Evolutionary conservation across 2,888 invertebrate genomes (phyloP).

Genomic region (Microctonus brassicae): DNA sequence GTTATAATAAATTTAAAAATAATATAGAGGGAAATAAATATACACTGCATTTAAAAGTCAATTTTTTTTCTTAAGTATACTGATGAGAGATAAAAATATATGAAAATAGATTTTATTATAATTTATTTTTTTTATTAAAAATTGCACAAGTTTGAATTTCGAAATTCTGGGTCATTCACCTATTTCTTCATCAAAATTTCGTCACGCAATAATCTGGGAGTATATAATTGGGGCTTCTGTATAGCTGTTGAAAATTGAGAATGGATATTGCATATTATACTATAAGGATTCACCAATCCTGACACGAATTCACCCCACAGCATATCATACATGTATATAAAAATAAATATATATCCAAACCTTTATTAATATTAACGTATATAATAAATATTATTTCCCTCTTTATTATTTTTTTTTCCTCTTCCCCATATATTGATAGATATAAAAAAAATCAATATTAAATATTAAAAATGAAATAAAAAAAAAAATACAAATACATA

Average conservation of each 20-base stretch:
- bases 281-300: constrained; percentile 1
- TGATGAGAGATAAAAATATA: neutral
- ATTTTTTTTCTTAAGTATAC: no score
- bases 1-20: no score
- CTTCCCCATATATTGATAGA: neutral
- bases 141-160: constrained; percentile 12
- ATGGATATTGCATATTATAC: no score
- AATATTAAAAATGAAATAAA: neutral
- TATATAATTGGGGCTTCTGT: constrained; percentile 40
- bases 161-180: constrained; percentile 16
- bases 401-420: neutral
- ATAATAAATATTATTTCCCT: no score
- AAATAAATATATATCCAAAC: constrained; percentile 6
- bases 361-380: no score
- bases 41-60: no score
- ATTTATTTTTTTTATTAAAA: constrained; percentile 11
- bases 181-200: constrained; percentile 38
- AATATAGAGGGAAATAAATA: neutral
- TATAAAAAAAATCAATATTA: neutral
- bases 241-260: constrained; percentile 29
- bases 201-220: constrained; percentile 29
- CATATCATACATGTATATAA: no score
- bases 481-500: neutral
- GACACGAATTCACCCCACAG: neutral
- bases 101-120: no score